Evolutionary conservation across 1,140 invertebrate species (phyloP).

Genomic region (Cotesia chilonis): DNA sequence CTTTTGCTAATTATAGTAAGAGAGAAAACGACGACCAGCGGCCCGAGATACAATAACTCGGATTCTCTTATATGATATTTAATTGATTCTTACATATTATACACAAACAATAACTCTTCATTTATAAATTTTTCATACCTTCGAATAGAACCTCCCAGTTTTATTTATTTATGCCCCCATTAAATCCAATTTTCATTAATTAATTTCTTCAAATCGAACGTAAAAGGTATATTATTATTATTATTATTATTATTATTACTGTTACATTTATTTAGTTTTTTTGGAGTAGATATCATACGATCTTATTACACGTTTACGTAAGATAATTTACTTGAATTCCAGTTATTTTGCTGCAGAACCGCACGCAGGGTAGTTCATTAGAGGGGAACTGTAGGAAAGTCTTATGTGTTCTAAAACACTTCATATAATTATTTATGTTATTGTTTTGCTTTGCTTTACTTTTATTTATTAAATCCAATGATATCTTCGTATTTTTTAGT

Average conservation of each 20-base stretch:
- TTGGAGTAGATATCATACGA: neutral
- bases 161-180: too few relatives aligned
- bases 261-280: constrained; percentile 12
- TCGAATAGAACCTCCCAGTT: too few relatives aligned
- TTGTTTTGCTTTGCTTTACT: constrained; percentile 9
- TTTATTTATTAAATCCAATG: neutral
- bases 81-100: constrained; percentile 8
- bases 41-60: constrained; percentile 46
- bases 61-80: constrained; percentile 12
- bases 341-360: constrained; percentile 39
- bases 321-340: constrained; percentile 22
- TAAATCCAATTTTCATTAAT: too few relatives aligned
- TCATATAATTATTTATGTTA: constrained; percentile 1
- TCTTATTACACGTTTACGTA: constrained; percentile 23
- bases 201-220: too few relatives aligned
- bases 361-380: constrained; percentile 58
- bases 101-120: too few relatives aligned
- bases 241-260: too few relatives aligned
- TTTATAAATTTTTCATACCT: too few relatives aligned
- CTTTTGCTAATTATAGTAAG: constrained; percentile 63
- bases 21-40: constrained; percentile 61
- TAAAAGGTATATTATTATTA: too few relatives aligned
- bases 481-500: too few relatives aligned
- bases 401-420: constrained; percentile 26
- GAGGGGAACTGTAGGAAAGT: constrained; percentile 61